Base-by-base conservation (phyloP, 1,140 invertebrate genomes). In the Drosophila insularis region DNA sequence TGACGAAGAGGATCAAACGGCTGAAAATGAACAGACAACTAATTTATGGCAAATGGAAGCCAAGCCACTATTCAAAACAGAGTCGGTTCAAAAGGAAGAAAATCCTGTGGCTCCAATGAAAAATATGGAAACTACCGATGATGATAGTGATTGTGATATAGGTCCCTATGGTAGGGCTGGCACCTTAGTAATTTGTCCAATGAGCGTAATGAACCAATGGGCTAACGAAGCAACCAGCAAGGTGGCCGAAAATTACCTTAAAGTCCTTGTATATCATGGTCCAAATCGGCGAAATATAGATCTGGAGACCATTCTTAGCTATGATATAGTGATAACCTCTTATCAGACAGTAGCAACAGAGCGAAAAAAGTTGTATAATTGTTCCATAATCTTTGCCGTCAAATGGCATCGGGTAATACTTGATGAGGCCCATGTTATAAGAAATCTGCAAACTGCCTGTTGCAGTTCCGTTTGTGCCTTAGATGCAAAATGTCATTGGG, bases 181-280 rank as follows among this genome's bases (percentile, higher is more conserved):
- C 23, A 81, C 80, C 4, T 46, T 81, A 8, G 61, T 81, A 1
- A 60, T 84, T 14, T 81, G 80, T 2, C 80, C 80, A 0, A 73
- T 78, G 63, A 81, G 79, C 27, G 66, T 81, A 0, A 74, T 81
- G 74, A 56, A 31, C 4, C 80, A 81, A 35, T 81, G 80, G 80
- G 63, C 39, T 0, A 53, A 43, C n/a, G 80, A 81, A 43, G 71
- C 56, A 6, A 7, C 13, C 1, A 56, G 61, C n/a, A 81, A 81
- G 7, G 80, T 81, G 3, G 60, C 60, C 0, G 7, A n/a, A 1
- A 78, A 63, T 17, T 21, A 21, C 3, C 10, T 81, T 0, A 62
- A 54, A 8, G 61, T 78, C 2, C 21, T 68, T 14, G 68, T 68
- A 1, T 81, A 71, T 50, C 80, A 82, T 17, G 80, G 80, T 2